A percentile compares a stretch with the other conserved stretches of the same genome.
These are phyloP conservation scores for Meloidogyne floridensis DNA, from an alignment of 1,140 invertebrate species.

Conservation along the genomic window DNA sequence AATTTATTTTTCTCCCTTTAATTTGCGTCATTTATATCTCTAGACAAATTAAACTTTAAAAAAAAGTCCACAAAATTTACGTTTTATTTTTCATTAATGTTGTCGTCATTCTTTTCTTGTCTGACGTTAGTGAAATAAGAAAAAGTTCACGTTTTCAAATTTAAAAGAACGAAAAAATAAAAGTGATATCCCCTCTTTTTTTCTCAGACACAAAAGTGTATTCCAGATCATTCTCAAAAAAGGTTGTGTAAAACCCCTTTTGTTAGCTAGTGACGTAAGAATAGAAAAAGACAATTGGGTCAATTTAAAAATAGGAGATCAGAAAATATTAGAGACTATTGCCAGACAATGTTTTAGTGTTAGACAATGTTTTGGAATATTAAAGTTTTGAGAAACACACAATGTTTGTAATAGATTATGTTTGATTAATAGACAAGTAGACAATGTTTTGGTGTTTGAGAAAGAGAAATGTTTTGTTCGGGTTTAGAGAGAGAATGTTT, in stretches of 20 bases:
- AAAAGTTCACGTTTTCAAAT: not conserved
- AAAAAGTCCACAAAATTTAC: not conserved
- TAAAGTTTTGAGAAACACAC: not conserved
- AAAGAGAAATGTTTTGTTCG: no score
- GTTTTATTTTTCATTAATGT: not conserved
- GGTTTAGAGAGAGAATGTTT: no score
- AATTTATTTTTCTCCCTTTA: not conserved
- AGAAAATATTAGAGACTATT: not conserved
- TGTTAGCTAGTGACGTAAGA: constrained; percentile 3
- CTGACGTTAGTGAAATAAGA: not conserved
- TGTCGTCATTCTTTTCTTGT: not conserved
- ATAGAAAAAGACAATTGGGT: not conserved
- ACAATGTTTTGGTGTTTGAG: not conserved
- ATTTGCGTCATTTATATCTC: not conserved
- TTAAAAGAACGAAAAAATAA: not conserved
- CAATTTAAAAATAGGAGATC: not conserved
- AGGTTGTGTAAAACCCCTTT: not conserved
- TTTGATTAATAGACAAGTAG: not conserved
- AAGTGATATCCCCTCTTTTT: not conserved
- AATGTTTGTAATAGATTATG: not conserved
- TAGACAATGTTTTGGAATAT: not conserved
- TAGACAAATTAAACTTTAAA: not conserved
- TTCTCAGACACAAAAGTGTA: not conserved
- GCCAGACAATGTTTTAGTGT: not conserved
- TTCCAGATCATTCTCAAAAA: not conserved